phyloP scores from a whole-genome alignment of 2,113 vertebrate species.

The Rutilus rutilus region DNA sequence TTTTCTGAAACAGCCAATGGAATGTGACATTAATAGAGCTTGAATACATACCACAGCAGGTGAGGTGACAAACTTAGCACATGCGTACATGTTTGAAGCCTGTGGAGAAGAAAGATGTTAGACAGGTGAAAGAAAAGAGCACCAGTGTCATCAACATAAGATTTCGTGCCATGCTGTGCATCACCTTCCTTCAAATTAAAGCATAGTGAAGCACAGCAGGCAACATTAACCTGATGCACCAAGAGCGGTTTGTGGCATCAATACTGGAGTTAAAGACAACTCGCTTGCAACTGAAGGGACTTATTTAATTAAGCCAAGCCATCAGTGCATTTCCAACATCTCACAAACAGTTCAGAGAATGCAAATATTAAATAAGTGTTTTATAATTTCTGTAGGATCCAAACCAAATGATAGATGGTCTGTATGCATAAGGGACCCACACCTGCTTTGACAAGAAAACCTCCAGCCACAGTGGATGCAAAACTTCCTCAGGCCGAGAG shows the following conservation, averaged over 20 bases:
- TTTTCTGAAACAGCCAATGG: too few relatives aligned
- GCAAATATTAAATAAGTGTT: background rate
- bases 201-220: background rate
- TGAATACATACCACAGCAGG: constrained; percentile 76
- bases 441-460: background rate
- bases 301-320: background rate
- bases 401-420: background rate
- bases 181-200: background rate
- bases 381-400: background rate
- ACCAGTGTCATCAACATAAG: background rate
- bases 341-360: background rate
- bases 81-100: constrained; percentile 79
- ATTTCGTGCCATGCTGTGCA: background rate
- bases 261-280: background rate
- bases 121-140: background rate
- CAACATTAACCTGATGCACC: background rate
- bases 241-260: background rate
- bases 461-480: background rate
- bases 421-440: background rate
- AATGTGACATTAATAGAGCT: background rate
- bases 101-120: constrained; percentile 48
- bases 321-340: too few relatives aligned
- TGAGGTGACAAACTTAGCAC: constrained; percentile 78
- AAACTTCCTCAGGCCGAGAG: background rate
- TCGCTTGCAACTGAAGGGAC: background rate